Evolutionary conservation across 1,140 invertebrate genomes (phyloP), one percentile per base, ranked within the genome.

Genomic region (Cherax destructor): DNA sequence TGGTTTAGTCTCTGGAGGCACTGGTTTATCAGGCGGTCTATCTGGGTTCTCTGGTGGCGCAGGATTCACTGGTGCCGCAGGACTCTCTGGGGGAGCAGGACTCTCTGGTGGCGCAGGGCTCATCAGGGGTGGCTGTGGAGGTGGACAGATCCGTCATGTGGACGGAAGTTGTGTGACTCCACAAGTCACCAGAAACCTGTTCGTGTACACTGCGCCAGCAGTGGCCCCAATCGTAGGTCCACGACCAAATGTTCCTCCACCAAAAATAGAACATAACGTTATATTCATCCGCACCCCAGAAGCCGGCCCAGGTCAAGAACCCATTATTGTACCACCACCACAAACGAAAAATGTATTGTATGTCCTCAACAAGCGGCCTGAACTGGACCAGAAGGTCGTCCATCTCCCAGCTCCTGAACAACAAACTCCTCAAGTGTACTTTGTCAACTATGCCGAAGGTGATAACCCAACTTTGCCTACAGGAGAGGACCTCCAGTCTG

Each of bases 111-210:
- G 21, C 4, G 47, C 24, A 16, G 52, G 49, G 6, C 16, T 24
- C 10, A 5, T 11, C 16, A 21, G 79, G 10, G 79, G 49, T 6
- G 56, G 86, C 6, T 88, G 86, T 21, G 61, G 61, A n/a, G 11
- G 4, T 24, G 65, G 69, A 6, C 83, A 85, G 69, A 50, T 85
- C 5, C 83, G 61, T 49, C 83, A 85, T 30, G 83, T 85, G 30
- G 83, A 85, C 69, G 83, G 83, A 9, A 41, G 21, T 24, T 85
- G 83, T 65, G 83, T 74, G 16, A 49, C 65, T 3, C 83, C 65
- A n/a, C 30, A 84, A 10, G 69, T 85, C n/a, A 72, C 83, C 30
- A 59, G 65, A 56, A 85, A 74, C 21, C 9, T 74, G 4, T 85
- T n/a, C 41, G 83, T 85, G 41, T 72, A 72, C 47, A 10, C 21